phyloP scores from a whole-genome alignment of 2,797 vertebrate species.

The Arctocebus calabarensis region DNA sequence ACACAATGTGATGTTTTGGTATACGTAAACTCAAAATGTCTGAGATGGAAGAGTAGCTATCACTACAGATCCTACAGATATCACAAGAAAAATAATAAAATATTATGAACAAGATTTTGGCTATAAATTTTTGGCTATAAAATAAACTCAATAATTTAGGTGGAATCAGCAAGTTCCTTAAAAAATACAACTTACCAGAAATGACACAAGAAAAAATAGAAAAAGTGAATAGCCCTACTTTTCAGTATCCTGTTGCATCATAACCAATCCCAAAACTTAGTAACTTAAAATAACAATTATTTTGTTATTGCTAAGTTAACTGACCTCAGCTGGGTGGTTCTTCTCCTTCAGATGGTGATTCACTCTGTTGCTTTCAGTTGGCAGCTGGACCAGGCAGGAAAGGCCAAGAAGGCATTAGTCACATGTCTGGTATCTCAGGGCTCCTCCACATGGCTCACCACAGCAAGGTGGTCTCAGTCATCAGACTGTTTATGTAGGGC shows the following conservation, averaged over 20 bases:
- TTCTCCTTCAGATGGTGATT: not conserved
- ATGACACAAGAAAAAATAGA: conserved; percentile 34
- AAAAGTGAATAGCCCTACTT: conserved; percentile 25
- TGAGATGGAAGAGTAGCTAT: not conserved
- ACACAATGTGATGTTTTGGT: not conserved
- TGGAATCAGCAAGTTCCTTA: conserved; percentile 37
- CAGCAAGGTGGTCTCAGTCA: not conserved
- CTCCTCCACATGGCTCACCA: not conserved
- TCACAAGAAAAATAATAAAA: conserved; percentile 21
- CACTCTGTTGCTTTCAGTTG: not conserved
- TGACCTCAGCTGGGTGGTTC: conserved; percentile 19
- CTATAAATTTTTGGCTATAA: not conserved
- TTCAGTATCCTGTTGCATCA: not conserved
- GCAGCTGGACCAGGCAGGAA: not conserved
- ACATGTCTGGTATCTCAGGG: not conserved
- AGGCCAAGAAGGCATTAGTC: not conserved
- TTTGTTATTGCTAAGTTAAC: conserved; percentile 18
- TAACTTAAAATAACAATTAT: not conserved
- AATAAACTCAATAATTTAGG: conserved; percentile 32
- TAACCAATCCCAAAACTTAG: not conserved
- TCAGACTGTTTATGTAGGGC: not conserved
- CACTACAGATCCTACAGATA: conserved; percentile 3
- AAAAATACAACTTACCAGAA: conserved; percentile 38
- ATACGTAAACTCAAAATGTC: not conserved
- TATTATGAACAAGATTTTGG: not conserved